Conservation (phyloP, 2,888 invertebrate species). For the Drosophila suboccidentalis region DNA sequence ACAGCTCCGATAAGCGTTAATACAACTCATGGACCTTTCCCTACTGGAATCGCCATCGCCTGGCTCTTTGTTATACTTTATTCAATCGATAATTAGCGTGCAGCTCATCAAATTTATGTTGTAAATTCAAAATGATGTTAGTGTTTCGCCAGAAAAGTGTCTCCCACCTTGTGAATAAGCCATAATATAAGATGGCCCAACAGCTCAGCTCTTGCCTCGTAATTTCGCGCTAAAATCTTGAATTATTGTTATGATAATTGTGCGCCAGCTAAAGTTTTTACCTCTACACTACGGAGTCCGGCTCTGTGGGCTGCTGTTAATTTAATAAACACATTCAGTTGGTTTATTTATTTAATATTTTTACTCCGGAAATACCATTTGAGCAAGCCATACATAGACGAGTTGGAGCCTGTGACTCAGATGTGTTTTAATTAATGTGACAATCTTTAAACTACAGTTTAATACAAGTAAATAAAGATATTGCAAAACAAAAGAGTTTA, state of each 20-base stretch:
- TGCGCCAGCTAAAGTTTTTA: constrained; percentile 23
- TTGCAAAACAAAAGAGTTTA: no score
- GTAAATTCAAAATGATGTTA: constrained; percentile 81
- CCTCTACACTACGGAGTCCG: constrained; percentile 14
- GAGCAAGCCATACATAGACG: constrained; percentile 19
- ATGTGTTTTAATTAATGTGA: background rate
- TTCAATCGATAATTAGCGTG: constrained; percentile 76
- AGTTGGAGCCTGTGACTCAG: constrained; percentile 54
- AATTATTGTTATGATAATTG: constrained; percentile 81
- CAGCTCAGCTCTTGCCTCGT: constrained; percentile 26
- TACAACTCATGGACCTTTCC: constrained; percentile 25
- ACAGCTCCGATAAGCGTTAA: constrained; percentile 50
- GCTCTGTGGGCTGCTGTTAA: constrained; percentile 62
- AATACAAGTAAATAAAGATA: no score
- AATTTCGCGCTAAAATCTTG: constrained; percentile 60
- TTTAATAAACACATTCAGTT: constrained; percentile 76
- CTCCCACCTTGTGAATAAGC: constrained; percentile 48
- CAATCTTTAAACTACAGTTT: background rate
- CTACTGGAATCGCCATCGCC: constrained; percentile 3
- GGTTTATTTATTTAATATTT: constrained; percentile 66
- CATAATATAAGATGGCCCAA: constrained; percentile 10
- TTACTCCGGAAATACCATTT: constrained; percentile 64
- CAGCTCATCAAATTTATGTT: constrained; percentile 75
- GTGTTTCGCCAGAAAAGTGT: constrained; percentile 77
- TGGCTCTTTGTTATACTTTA: constrained; percentile 59